phyloP scores from a whole-genome alignment of 2,113 vertebrate species.

The Podarcis raffonei region DNA sequence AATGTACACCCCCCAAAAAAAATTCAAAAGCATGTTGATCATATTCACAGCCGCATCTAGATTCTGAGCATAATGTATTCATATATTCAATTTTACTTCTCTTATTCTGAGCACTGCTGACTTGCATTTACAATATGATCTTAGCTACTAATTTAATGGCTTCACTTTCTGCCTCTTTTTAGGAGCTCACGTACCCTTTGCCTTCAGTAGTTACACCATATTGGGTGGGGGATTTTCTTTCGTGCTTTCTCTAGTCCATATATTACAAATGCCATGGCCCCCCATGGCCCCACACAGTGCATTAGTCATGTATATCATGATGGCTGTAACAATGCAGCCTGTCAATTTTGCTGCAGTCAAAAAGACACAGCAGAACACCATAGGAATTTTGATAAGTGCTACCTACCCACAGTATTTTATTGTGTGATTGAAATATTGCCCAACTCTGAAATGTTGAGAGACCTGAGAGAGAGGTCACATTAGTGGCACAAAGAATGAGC shows the following conservation, averaged over 20 bases:
- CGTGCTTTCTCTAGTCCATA: constrained; percentile 25
- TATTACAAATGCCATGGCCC: constrained; percentile 37
- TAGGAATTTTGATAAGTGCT: constrained; percentile 55
- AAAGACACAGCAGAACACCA: constrained; percentile 41
- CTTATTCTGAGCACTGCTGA: constrained; percentile 26
- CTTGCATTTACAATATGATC: constrained; percentile 20
- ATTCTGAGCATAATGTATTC: constrained; percentile 8
- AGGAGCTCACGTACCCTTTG: constrained; percentile 16
- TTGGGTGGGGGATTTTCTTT: constrained; percentile 16
- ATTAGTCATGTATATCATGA: constrained; percentile 54
- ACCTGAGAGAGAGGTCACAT: constrained; percentile 4
- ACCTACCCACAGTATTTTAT: constrained; percentile 25
- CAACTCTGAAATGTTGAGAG: constrained; percentile 23
- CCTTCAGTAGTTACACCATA: constrained; percentile 22
- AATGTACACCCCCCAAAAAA: not conserved
- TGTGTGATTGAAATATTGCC: constrained; percentile 28
- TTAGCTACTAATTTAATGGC: constrained; percentile 34
- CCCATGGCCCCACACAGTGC: constrained; percentile 41
- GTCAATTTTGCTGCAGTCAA: constrained; percentile 49
- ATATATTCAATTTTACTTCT: constrained; percentile 16
- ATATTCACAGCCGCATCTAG: not conserved
- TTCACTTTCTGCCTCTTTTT: not conserved
- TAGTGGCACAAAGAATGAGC: constrained; percentile 1
- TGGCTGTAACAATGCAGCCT: constrained; percentile 63
- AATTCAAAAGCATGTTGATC: constrained; percentile 4